Evolutionary conservation across 23 tunicate species (phyloP), one percentile per base, ranked within the genome.

Genomic region (Ciona savignyi): DNA sequence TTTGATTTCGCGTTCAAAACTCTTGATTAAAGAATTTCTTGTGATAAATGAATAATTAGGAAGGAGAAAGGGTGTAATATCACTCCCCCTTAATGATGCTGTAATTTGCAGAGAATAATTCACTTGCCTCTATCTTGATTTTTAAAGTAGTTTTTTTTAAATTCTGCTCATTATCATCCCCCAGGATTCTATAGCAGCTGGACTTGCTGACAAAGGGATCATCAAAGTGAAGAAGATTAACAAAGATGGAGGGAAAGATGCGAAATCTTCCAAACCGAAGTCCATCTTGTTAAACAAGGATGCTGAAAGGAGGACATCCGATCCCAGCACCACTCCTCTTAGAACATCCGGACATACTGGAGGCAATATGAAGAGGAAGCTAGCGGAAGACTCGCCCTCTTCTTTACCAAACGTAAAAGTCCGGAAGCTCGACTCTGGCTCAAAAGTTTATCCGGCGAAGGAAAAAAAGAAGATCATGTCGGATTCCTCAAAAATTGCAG

Each of bases 281-380:
- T 82, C 87, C 25, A 82, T 82, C 23, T 70, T 82, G n/a, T 62
- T 74, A 27, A 82, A 74, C 34, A 82, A 74, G 34, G 87, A 82
- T 25, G 35, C 65, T 4, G 82, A 78, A 27, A 21, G 69, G 21
- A 30, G n/a, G 21, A 29, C 33, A 9, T 34, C 35, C 56, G 56
- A 42, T 42, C 56, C 56, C 9, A 42, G 56, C 56, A 42, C 11
- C 56, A 42, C 56, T 42, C 83, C 33, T 19, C 26, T 30, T 33
- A 29, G 56, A 67, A 49, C 66, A n/a, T 64, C 32, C 22, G 49
- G 62, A 26, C 77, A 6, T 27, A 51, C 4, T 4, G 29, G 0
- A 28, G 80, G 75, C 60, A 56, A 70, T 4, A 32, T 70, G 29
- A 83, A 83, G 71, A 56, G 89, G 22, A 83, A 83, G 70, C 62